Percentiles rank a stretch among this genome's conserved stretches.
These are phyloP conservation scores for Peromyscus nudipes DNA, from an alignment of 2,797 vertebrate genomes.

Conservation along the genomic window DNA sequence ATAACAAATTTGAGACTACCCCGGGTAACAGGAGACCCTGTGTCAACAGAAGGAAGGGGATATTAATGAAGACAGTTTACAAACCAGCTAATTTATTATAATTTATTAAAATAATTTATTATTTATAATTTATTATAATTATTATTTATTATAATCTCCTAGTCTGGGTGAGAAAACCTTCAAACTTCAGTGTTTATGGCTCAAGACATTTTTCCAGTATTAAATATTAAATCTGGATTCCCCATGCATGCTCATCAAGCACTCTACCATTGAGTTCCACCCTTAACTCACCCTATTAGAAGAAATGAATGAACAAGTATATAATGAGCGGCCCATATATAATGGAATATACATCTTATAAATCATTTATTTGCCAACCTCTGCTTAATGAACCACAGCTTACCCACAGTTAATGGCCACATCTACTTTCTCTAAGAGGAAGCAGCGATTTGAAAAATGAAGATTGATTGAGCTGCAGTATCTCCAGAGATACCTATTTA, in stretches of 20 bases:
- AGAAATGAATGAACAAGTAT: slow-evolving; percentile 41
- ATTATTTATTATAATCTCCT: slow-evolving; percentile 7
- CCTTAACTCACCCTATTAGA: background rate
- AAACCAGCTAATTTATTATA: slow-evolving; percentile 17
- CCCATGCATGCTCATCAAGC: too few relatives aligned
- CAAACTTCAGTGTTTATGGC: background rate
- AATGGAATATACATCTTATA: slow-evolving; percentile 38
- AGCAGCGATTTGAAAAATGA: slow-evolving; percentile 74
- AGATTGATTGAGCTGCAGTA: slow-evolving; percentile 61
- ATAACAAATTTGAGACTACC: background rate
- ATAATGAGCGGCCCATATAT: background rate
- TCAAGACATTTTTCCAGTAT: background rate
- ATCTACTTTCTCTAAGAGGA: slow-evolving; percentile 56
- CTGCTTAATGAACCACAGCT: slow-evolving; percentile 36
- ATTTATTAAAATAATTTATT: too few relatives aligned
- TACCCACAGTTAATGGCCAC: slow-evolving; percentile 48
- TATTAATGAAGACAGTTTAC: background rate
- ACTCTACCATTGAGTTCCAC: background rate
- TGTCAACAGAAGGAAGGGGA: background rate
- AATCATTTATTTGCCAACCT: slow-evolving; percentile 43
- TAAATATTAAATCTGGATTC: background rate
- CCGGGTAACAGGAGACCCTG: background rate
- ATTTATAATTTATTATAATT: too few relatives aligned
- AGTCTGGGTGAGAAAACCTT: slow-evolving; percentile 8
- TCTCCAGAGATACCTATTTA: slow-evolving; percentile 75